Base-by-base conservation (phyloP, 2,888 invertebrate genomes). In the Agrilus mali region DNA sequence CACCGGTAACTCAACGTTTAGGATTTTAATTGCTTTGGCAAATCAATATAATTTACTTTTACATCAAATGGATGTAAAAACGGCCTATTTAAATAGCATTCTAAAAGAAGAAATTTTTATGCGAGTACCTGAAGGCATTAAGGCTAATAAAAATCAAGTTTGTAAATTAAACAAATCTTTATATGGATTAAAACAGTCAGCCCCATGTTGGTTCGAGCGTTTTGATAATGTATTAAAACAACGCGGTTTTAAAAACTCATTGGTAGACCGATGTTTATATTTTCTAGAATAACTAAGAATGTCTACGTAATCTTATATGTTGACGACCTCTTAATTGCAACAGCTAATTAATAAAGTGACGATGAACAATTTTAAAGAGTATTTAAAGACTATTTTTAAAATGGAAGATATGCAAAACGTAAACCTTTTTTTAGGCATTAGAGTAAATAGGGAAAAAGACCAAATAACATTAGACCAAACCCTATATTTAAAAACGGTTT, bases 51-150 rank as follows among this genome's bases (percentile, higher is more conserved):
- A 53, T 41, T 41, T 54, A 27, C 42, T 49, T 45, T 36, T 50
- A n/a, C 53, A 49, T 44, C 55, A 54, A 33, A 50, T 55, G 40
- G 53, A 55, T 46, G 51, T 54, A 4, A 51, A 47, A 38, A 51
- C 54, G 22, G 55, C 55, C 14, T 55, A 54, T 40, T 44, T 55
- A n/a, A 52, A 57, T 54, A 53, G 55, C 15, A 36, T 42, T 32
- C 37, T 55, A 4, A 48, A 52, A 15, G 53, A n/a, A n/a, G n/a
- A n/a, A n/a, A n/a, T n/a, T n/a, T n/a, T n/a, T n/a, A n/a, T n/a
- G n/a, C n/a, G n/a, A 55, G 38, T 54, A 49, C 47, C 54, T 55
- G 52, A 17, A 35, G 16, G 48, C 50, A 36, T 50, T 47, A 15
- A 47, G 47, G 47, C 36, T 6, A 36, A 43, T 38, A 34, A 42